Evolutionary conservation across 2,113 vertebrate genomes (phyloP).

Genomic region (Syrrhaptes paradoxus): DNA sequence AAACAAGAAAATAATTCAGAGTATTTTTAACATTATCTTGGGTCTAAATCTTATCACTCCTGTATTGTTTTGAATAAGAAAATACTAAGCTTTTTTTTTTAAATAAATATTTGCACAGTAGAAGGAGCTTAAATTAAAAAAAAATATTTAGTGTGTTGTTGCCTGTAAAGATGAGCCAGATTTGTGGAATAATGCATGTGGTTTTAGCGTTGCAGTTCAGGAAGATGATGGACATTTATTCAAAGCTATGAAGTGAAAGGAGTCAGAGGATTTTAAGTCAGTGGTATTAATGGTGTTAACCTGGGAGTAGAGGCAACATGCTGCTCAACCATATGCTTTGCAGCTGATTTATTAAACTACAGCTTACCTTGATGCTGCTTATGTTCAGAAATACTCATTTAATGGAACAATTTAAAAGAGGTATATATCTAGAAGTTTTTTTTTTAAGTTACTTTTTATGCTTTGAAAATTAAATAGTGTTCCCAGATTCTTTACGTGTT

Average conservation of each 20-base stretch:
- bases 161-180: neutral
- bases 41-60: neutral
- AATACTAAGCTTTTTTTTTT: neutral
- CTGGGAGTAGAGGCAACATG: neutral
- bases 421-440: neutral
- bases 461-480: neutral
- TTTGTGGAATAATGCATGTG: neutral
- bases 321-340: neutral
- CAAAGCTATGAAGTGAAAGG: neutral
- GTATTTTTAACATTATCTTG: neutral
- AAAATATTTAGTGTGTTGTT: neutral
- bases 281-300: neutral
- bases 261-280: neutral
- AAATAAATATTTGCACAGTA: neutral
- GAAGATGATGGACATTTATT: neutral
- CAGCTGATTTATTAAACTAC: neutral
- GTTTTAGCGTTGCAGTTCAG: neutral
- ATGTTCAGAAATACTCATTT: neutral
- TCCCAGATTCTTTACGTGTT: neutral
- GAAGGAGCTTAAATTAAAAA: neutral
- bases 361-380: neutral
- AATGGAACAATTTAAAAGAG: neutral
- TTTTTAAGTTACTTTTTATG: neutral
- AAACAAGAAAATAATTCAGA: neutral
- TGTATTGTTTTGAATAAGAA: neutral